Evolutionary conservation across 2,113 vertebrate genomes (phyloP), one percentile per base, ranked within the genome.

Genomic region (Neodontobutis hainanensis): DNA sequence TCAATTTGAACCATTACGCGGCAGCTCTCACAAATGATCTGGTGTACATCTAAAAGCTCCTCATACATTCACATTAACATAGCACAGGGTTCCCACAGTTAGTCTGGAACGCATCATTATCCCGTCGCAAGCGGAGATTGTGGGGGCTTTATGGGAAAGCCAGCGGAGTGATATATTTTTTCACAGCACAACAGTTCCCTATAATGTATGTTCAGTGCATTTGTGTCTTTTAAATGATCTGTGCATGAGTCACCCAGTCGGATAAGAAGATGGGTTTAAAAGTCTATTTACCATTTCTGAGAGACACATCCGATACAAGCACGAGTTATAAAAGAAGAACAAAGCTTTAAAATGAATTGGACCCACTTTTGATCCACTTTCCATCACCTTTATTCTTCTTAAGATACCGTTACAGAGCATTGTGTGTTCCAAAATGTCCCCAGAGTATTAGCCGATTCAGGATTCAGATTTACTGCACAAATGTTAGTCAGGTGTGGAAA

Each of bases 21-120:
- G 32, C 34, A 32, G 7, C 32, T 36, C 44, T 46, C 52, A 36
- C 32, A 55, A 55, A 55, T 38, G 52, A 55, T 36, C 34, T 14
- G 52, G 34, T 36, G n/a, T 55, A 55, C 34, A 14, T 55, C 34
- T 36, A n/a, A 36, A 55, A 55, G 34, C 52, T 34, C 7, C 11
- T 34, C 12, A 36, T 55, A 55, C n/a, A 55, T 55, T 36, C 52
- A 11, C 52, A 55, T 55, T 55, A 55, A 55, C 32, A 36, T 55
- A 38, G 52, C 52, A 14, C 52, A 7, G 52, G 35, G 52, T 55
- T 55, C 52, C 32, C 34, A 4, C 49, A 55, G 52, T 8, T 12
- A 12, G 52, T 55, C 34, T 55, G 34, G 2, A 55, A 55, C 52
- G 52, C 52, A 36, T 55, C 52, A 55, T 55, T 55, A 55, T 55